Conservation (phyloP, 1,140 invertebrate genomes). For the Drosophila neocordata region DNA sequence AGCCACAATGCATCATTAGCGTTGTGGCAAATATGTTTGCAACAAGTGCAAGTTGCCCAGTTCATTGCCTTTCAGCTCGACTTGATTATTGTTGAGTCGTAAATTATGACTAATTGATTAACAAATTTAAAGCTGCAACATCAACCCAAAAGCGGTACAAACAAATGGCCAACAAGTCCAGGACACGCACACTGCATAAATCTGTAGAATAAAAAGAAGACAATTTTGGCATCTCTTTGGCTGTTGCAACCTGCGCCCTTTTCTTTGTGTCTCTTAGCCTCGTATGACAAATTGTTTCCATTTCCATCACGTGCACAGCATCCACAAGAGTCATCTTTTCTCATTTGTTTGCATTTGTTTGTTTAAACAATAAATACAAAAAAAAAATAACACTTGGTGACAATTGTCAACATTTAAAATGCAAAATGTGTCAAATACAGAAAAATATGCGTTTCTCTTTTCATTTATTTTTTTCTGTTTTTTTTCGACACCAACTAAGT, state of each 20-base stretch:
- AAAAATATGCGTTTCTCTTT: constrained; percentile 65
- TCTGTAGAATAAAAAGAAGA: constrained; percentile 28
- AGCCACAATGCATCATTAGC: constrained; percentile 76
- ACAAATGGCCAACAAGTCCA: constrained; percentile 36
- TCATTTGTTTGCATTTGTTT: constrained; percentile 49
- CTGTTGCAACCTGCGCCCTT: constrained; percentile 38
- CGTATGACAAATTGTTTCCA: constrained; percentile 42
- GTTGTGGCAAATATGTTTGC: constrained; percentile 75
- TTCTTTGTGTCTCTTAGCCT: constrained; percentile 27
- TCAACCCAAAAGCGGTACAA: constrained; percentile 17
- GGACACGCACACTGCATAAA: constrained; percentile 67
- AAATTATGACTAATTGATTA: constrained; percentile 81
- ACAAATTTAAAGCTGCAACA: constrained; percentile 58
- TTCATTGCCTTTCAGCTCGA: constrained; percentile 62
- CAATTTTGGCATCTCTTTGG: constrained; percentile 19
- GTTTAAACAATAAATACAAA: constrained; percentile 63
- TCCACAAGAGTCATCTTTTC: constrained; percentile 46
- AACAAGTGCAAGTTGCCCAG: constrained; percentile 69
- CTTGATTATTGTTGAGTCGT: constrained; percentile 68
- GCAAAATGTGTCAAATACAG: constrained; percentile 73
- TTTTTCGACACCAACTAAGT: constrained; percentile 20
- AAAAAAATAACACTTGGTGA: constrained; percentile 54
- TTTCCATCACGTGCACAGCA: constrained; percentile 67
- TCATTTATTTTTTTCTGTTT: neutral
- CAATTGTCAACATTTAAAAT: constrained; percentile 75